phyloP scores from a whole-genome alignment of 2,113 vertebrate species.

The Myotis brandtii region DNA sequence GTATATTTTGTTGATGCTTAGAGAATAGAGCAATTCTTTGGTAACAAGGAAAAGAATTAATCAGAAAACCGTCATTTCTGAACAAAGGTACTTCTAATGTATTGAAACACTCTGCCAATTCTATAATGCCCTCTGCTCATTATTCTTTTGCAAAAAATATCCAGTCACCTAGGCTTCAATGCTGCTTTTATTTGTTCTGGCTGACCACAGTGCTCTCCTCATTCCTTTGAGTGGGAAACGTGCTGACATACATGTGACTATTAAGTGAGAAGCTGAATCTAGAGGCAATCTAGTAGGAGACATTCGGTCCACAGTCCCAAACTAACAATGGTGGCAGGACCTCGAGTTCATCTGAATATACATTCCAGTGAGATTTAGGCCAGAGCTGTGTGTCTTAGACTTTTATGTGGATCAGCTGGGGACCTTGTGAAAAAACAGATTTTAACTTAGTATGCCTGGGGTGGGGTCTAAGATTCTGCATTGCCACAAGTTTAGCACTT shows the following conservation, averaged over 20 bases:
- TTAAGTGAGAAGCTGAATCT: neutral
- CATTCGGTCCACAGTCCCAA: neutral
- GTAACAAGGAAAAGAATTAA: neutral
- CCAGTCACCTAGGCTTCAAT: neutral
- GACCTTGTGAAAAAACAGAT: neutral
- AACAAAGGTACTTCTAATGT: neutral
- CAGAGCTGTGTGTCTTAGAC: neutral
- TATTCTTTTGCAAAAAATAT: neutral
- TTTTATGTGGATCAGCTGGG: neutral
- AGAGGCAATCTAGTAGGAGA: neutral
- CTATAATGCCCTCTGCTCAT: neutral
- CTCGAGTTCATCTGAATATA: neutral
- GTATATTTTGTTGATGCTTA: neutral
- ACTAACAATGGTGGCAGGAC: neutral
- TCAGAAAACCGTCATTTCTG: neutral
- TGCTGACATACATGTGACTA: neutral
- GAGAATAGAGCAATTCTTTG: neutral
- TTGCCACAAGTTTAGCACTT: neutral
- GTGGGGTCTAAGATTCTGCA: neutral
- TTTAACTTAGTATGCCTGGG: neutral
- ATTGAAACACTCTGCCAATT: neutral
- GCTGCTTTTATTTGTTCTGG: slow-evolving; percentile 13
- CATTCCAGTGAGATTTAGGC: neutral
- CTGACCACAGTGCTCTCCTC: neutral
- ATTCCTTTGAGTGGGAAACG: neutral